A percentile compares a stretch with the other conserved stretches of the same genome.
These are phyloP conservation scores for Bubo blakistoni DNA, from an alignment of 2,113 vertebrate species.

Conservation along the genomic window DNA sequence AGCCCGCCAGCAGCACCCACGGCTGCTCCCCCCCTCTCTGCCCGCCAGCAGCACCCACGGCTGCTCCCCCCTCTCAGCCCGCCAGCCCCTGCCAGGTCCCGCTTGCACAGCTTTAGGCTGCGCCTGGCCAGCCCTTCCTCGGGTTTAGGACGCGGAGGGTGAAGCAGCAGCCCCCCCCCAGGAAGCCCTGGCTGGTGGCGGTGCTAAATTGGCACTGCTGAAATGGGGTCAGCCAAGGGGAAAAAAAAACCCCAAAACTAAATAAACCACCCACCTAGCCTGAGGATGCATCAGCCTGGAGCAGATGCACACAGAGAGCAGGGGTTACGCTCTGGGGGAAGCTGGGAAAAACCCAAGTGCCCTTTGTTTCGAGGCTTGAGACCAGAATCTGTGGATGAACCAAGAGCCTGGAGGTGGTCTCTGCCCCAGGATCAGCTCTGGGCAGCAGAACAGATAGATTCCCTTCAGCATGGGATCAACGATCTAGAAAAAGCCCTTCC, in stretches of 20 bases:
- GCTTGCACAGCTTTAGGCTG: not conserved
- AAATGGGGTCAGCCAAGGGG: not conserved
- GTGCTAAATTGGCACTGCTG: not conserved
- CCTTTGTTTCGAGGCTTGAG: fast-evolving
- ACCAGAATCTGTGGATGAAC: not conserved
- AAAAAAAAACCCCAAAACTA: not conserved
- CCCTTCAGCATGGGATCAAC: not conserved
- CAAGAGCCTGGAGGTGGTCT: fast-evolving
- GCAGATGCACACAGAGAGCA: not conserved
- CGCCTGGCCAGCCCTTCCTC: not conserved
- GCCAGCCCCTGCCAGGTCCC: not conserved
- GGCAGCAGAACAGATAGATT: not conserved
- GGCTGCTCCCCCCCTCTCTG: no score
- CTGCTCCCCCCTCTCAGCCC: no score
- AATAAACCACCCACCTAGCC: not conserved
- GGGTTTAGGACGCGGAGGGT: fast-evolving
- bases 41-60: no score
- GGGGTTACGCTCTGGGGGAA: not conserved
- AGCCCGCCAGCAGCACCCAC: no score
- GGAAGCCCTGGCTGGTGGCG: not conserved
- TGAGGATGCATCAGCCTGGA: not conserved
- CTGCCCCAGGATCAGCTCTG: not conserved
- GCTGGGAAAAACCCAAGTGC: not conserved
- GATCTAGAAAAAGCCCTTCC: not conserved
- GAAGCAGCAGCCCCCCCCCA: not conserved